phyloP scores from a whole-genome alignment of 2,113 vertebrate genomes.

The Otus sunia region DNA sequence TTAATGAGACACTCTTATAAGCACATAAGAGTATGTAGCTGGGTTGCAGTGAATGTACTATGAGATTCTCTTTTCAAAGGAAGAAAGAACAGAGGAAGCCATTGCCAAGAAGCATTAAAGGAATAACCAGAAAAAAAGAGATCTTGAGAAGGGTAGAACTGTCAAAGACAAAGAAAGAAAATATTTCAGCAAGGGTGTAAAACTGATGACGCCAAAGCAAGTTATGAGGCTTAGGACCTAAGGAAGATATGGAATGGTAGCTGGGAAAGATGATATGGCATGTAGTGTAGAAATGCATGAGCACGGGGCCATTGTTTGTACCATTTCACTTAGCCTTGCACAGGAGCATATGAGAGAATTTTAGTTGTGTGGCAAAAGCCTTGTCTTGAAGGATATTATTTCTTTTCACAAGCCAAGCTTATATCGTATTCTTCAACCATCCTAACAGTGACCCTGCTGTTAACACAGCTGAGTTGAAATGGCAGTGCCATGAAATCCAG shows the following conservation, averaged over 20 bases:
- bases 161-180: neutral
- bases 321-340: neutral
- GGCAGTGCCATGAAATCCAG: neutral
- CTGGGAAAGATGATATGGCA: neutral
- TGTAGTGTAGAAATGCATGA: neutral
- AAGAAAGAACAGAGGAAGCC: neutral
- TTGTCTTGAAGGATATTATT: neutral
- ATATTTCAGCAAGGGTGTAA: neutral
- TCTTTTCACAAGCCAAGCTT: neutral
- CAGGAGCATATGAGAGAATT: neutral
- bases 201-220: neutral
- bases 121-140: neutral
- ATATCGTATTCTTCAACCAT: neutral
- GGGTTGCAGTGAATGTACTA: neutral
- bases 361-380: neutral
- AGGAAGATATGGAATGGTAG: neutral
- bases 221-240: neutral
- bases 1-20: neutral
- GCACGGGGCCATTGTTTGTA: neutral
- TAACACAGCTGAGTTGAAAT: neutral
- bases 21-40: neutral
- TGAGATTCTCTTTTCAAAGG: neutral
- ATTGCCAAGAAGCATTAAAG: neutral
- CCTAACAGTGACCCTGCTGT: neutral
- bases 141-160: neutral